These are phyloP conservation scores for Passerina amoena DNA, from an alignment of 2,113 vertebrate species.

Conservation along the genomic window DNA sequence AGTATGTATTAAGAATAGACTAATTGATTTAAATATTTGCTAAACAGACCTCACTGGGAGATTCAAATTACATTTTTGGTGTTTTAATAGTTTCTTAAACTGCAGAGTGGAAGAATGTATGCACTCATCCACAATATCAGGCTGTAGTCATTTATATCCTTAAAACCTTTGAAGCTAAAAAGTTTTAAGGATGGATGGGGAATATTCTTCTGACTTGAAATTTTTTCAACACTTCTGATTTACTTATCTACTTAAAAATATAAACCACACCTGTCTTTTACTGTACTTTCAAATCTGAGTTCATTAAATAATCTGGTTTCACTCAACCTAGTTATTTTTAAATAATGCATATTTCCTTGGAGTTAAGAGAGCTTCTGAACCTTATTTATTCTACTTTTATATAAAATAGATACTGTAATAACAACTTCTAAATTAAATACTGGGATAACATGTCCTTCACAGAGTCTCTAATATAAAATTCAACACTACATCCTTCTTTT, in stretches of 20 bases:
- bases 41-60: background rate
- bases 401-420: background rate
- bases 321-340: background rate
- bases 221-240: background rate
- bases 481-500: background rate
- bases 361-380: background rate
- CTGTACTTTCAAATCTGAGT: background rate
- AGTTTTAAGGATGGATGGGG: background rate
- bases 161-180: background rate
- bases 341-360: background rate
- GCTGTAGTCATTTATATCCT: background rate
- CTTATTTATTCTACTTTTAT: background rate
- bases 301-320: background rate
- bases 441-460: background rate
- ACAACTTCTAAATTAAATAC: background rate
- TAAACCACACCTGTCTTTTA: fast-evolving
- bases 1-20: background rate
- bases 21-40: background rate
- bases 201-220: background rate
- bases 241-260: background rate
- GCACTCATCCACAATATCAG: background rate
- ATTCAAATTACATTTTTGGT: background rate
- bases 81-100: background rate
- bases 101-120: background rate
- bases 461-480: background rate